Evolutionary conservation across 2,888 invertebrate genomes (phyloP).

Genomic region (Palloptera scutellata): DNA sequence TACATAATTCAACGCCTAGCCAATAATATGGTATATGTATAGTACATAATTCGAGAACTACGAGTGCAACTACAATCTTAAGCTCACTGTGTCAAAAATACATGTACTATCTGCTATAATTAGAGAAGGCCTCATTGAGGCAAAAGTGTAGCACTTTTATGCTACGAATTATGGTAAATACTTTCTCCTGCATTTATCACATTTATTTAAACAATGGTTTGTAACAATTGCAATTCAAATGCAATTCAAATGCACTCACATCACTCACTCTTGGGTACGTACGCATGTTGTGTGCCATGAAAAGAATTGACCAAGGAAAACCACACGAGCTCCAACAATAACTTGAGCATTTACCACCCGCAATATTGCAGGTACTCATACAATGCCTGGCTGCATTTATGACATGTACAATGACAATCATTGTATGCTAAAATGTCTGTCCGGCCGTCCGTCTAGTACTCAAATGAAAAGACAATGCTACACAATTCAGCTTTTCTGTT

Average conservation of each 20-base stretch:
- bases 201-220: no score
- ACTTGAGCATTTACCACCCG: neutral
- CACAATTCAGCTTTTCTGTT: conserved; percentile 11
- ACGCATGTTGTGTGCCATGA: no score
- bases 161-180: no score
- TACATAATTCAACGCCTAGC: no score
- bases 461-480: neutral
- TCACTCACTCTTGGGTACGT: no score
- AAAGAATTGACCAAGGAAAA: neutral
- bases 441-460: neutral
- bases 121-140: neutral
- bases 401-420: conserved; percentile 11
- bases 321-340: neutral
- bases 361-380: conserved; percentile 4
- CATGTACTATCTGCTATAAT: neutral
- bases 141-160: conserved; percentile 1
- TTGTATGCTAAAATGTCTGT: conserved; percentile 2
- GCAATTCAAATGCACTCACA: neutral
- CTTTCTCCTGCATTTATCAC: no score
- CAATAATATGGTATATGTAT: no score
- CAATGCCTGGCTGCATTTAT: conserved; percentile 8
- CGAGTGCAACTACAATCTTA: no score
- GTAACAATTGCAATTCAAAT: no score
- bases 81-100: neutral
- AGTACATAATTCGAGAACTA: conserved; percentile 10